These are phyloP conservation scores for Aleadryas rufinucha DNA, from an alignment of 2,113 vertebrate species.

Conservation along the genomic window DNA sequence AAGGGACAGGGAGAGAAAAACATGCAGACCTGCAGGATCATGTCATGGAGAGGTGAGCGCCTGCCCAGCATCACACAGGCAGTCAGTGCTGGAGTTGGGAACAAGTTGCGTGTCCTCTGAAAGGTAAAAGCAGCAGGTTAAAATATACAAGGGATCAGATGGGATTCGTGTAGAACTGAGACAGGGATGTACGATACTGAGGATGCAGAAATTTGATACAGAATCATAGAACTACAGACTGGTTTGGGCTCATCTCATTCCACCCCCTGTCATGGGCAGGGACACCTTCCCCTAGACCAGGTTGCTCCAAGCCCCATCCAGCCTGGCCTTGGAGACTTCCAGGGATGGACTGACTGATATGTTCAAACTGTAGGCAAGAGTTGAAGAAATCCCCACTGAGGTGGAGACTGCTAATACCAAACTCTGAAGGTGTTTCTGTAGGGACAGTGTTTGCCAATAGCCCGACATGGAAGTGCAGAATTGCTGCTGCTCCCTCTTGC, in stretches of 20 bases:
- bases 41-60: rapidly evolving
- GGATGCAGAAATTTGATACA: background rate
- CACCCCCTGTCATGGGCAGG: background rate
- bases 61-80: background rate
- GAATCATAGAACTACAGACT: background rate
- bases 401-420: background rate
- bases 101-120: rapidly evolving
- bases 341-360: background rate
- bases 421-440: background rate
- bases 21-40: background rate
- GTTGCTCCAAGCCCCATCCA: background rate
- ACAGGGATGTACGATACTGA: background rate
- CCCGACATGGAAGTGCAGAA: background rate
- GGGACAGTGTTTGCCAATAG: background rate
- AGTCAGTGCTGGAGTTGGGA: background rate
- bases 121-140: background rate
- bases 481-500: background rate
- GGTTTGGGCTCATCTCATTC: background rate
- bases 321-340: background rate
- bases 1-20: background rate
- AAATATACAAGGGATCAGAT: background rate
- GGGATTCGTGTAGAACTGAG: background rate
- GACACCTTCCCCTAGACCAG: background rate
- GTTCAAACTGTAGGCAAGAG: background rate
- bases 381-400: background rate